A percentile compares a stretch with the other conserved stretches of the same genome.
phyloP scores from a whole-genome alignment of 2,888 invertebrate genomes.

The Invenusta paracnida region DNA sequence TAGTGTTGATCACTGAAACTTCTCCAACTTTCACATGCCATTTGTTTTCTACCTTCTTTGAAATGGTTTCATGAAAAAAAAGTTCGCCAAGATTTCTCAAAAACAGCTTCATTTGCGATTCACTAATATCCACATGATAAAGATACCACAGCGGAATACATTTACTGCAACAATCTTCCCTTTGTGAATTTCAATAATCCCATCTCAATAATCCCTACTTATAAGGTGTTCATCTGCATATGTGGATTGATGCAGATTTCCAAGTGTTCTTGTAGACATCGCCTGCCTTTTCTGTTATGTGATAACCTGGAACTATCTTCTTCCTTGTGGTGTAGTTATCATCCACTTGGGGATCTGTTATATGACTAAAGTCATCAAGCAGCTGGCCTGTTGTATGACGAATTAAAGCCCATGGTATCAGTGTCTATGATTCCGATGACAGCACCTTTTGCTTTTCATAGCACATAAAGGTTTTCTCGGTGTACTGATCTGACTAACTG shows the following conservation, averaged over 20 bases:
- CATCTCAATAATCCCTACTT: too few relatives aligned
- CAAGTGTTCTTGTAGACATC: background rate
- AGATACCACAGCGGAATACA: background rate
- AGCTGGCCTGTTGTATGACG: background rate
- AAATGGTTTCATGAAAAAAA: constrained; percentile 1
- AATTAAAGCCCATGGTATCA: constrained; percentile 1
- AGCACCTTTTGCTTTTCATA: background rate
- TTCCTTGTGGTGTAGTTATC: constrained; percentile 27
- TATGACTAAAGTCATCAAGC: background rate
- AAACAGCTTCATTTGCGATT: constrained; percentile 25
- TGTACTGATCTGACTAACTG: background rate
- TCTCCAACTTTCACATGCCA: background rate
- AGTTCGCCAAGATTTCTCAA: background rate
- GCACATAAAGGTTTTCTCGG: background rate
- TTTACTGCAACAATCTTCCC: constrained; percentile 13
- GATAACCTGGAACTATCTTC: constrained; percentile 19
- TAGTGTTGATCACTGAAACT: background rate
- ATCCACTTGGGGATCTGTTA: constrained; percentile 10
- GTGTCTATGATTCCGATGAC: background rate
- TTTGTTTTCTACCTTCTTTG: constrained; percentile 20
- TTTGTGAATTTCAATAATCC: background rate
- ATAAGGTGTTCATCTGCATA: constrained; percentile 2
- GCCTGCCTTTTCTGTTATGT: background rate
- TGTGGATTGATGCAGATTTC: background rate
- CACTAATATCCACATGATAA: constrained; percentile 4